A percentile compares a stretch with the other conserved stretches of the same genome.
These are phyloP conservation scores for Drosophila cognata DNA, from an alignment of 2,888 invertebrate species.

Conservation along the genomic window DNA sequence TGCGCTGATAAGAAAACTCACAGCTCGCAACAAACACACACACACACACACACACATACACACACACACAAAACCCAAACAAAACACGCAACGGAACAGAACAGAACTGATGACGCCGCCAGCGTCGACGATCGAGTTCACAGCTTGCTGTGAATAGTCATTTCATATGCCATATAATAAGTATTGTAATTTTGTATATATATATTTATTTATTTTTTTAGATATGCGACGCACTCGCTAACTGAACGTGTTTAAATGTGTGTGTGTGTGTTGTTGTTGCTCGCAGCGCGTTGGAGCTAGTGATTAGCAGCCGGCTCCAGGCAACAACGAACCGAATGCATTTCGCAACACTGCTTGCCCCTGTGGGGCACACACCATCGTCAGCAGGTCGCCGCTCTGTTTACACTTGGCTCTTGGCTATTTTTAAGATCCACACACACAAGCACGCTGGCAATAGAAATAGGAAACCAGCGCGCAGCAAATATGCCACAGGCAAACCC, in stretches of 20 bases:
- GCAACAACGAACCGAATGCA: slow-evolving; percentile 26
- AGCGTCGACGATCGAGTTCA: slow-evolving; percentile 20
- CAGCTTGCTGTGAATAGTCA: slow-evolving; percentile 64
- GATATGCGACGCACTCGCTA: slow-evolving; percentile 49
- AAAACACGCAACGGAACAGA: neutral
- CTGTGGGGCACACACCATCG: slow-evolving; percentile 6
- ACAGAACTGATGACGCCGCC: slow-evolving; percentile 29
- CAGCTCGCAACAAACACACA: neutral
- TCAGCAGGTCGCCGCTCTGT: neutral
- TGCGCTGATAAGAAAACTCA: slow-evolving; percentile 53
- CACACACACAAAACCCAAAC: neutral
- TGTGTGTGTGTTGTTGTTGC: slow-evolving; percentile 13
- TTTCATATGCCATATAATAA: slow-evolving; percentile 27
- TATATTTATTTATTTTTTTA: slow-evolving; percentile 30
- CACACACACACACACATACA: neutral
- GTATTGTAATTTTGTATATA: slow-evolving; percentile 17
- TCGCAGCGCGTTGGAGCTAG: slow-evolving; percentile 30
- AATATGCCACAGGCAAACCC: slow-evolving; percentile 36
- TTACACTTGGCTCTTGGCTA: slow-evolving; percentile 25
- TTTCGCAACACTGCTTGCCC: slow-evolving; percentile 34
- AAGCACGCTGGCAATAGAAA: slow-evolving; percentile 30
- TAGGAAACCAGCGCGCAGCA: slow-evolving; percentile 18
- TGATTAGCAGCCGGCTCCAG: slow-evolving; percentile 49
- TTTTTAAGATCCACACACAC: slow-evolving; percentile 39
- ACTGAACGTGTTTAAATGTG: neutral